phyloP scores from a whole-genome alignment of 2,888 invertebrate genomes.

The Agonopterix subpropinquella region DNA sequence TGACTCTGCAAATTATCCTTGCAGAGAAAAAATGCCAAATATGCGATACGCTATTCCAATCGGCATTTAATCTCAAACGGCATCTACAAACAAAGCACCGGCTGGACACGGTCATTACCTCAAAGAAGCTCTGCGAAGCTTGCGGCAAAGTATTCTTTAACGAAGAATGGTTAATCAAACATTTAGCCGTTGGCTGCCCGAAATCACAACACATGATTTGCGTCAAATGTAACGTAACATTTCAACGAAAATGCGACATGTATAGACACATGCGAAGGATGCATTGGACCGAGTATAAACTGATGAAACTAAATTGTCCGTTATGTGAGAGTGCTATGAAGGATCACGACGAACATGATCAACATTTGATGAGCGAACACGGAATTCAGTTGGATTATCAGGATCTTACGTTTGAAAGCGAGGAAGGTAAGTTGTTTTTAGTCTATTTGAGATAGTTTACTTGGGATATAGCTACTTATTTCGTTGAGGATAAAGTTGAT shows the following conservation, averaged over 20 bases:
- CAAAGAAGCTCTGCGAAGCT: constrained; percentile 2
- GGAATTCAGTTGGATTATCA: background rate
- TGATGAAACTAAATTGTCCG: no score
- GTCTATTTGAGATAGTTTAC: background rate
- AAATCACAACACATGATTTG: background rate
- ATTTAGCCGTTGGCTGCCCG: constrained; percentile 6
- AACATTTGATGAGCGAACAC: background rate
- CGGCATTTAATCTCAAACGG: background rate
- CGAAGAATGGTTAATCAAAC: constrained; percentile 2
- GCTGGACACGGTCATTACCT: background rate
- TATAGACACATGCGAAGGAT: constrained; percentile 3
- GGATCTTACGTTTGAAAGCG: constrained; percentile 3
- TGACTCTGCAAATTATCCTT: constrained; percentile 6
- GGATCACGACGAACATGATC: background rate
- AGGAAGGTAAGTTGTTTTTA: constrained; percentile 4
- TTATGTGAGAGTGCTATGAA: no score
- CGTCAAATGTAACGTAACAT: background rate
- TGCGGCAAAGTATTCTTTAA: constrained; percentile 6
- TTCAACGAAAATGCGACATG: background rate
- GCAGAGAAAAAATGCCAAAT: constrained; percentile 4
- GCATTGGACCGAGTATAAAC: no score
- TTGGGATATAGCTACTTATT: no score
- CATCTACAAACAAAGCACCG: background rate
- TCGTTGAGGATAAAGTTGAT: no score
- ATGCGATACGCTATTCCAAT: background rate